A percentile compares a stretch with the other conserved stretches of the same genome.
Conservation (phyloP, 2,888 invertebrate genomes). For the Cosmia pyralina region DNA sequence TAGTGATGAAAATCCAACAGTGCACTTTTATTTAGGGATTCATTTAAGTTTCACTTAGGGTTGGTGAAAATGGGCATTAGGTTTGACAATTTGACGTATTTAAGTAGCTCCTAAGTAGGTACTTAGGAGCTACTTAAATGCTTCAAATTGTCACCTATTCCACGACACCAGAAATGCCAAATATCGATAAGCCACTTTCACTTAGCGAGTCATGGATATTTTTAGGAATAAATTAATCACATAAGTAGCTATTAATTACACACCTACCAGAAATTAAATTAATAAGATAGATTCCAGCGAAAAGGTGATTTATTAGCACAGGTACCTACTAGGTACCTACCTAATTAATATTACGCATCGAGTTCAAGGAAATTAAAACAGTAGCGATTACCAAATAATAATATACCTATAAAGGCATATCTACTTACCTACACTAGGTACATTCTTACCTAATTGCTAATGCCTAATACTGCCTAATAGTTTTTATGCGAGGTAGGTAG, state of each 20-base stretch:
- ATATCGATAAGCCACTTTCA: not conserved
- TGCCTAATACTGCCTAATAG: not conserved
- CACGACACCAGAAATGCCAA: not conserved
- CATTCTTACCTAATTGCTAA: not conserved
- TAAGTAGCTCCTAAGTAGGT: no score
- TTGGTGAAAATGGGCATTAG: no score
- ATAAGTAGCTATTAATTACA: conserved; percentile 3
- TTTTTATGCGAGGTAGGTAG: not conserved
- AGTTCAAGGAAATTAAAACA: conserved; percentile 29
- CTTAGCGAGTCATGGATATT: not conserved
- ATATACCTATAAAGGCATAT: not conserved
- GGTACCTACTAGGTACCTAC: not conserved
- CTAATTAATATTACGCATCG: conserved; percentile 25
- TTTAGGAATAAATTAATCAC: conserved; percentile 22
- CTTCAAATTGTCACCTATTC: not conserved
- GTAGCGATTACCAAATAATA: conserved; percentile 9
- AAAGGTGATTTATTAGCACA: not conserved
- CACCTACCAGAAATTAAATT: conserved; percentile 10
- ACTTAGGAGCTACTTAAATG: no score
- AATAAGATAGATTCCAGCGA: conserved; percentile 10
- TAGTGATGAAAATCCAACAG: no score
- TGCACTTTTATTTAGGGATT: no score
- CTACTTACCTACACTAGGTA: not conserved
- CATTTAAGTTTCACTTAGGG: no score
- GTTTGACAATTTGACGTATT: no score